Conservation (phyloP, 2,797 vertebrate genomes). For the Rhincodon typus region DNA sequence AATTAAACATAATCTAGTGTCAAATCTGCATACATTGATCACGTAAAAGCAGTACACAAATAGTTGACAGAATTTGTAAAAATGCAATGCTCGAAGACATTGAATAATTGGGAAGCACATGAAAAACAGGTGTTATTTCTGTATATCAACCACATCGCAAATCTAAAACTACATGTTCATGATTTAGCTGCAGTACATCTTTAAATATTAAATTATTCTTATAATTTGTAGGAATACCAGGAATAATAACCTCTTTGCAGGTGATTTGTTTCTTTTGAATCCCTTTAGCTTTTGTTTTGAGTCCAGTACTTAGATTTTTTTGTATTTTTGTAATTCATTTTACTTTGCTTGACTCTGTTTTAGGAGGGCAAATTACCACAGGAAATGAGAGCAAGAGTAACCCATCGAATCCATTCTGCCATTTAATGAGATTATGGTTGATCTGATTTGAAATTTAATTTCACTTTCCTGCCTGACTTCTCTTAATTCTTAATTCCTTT, state of each 20-base stretch:
- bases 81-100: not conserved
- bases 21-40: not conserved
- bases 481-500: too few species aligned
- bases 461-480: too few species aligned
- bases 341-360: not conserved
- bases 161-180: not conserved
- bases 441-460: too few species aligned
- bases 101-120: not conserved
- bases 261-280: not conserved
- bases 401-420: too few species aligned
- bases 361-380: not conserved
- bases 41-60: not conserved
- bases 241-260: not conserved
- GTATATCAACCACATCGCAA: not conserved
- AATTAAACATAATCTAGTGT: not conserved
- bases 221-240: not conserved
- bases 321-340: not conserved
- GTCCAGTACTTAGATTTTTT: not conserved
- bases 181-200: not conserved
- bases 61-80: not conserved
- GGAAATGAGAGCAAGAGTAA: too few species aligned
- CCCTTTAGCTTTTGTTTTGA: not conserved
- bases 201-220: not conserved
- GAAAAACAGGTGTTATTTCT: not conserved
- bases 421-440: too few species aligned